phyloP scores from a whole-genome alignment of 1,140 invertebrate genomes.

The Drosophila setifemur region DNA sequence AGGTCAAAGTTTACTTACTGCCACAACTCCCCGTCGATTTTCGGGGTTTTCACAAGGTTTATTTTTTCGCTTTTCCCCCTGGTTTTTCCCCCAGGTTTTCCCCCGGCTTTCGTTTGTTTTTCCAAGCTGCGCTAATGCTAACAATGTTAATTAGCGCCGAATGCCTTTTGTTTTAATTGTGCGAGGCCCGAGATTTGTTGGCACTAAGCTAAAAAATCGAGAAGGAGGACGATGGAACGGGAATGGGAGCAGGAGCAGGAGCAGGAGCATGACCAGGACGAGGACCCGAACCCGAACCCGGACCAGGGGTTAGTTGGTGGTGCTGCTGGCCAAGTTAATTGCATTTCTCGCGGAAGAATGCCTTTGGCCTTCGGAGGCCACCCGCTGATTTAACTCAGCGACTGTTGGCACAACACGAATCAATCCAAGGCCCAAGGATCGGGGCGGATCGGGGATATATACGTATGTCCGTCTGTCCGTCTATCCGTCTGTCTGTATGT shows the following conservation, averaged over 20 bases:
- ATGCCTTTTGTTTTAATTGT: slow-evolving; percentile 56
- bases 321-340: slow-evolving; percentile 55
- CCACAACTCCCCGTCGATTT: neutral
- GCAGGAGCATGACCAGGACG: neutral
- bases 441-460: too few species aligned
- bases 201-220: too few species aligned
- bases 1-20: slow-evolving; percentile 36
- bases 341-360: slow-evolving; percentile 68
- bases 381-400: slow-evolving; percentile 47
- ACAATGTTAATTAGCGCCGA: slow-evolving; percentile 63
- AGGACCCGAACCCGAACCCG: too few species aligned
- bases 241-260: too few species aligned
- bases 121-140: slow-evolving; percentile 26
- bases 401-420: slow-evolving; percentile 78
- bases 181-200: slow-evolving; percentile 28
- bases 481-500: too few species aligned
- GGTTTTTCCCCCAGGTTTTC: neutral
- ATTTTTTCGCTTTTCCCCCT: neutral
- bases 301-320: slow-evolving; percentile 28
- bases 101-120: slow-evolving; percentile 4
- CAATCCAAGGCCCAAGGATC: slow-evolving; percentile 16
- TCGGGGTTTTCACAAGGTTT: neutral
- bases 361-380: slow-evolving; percentile 29
- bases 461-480: too few species aligned
- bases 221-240: neutral